Percentiles rank a stretch among this genome's conserved stretches.
Evolutionary conservation across 2,113 vertebrate species (phyloP).

Genomic region (Ochotona curzoniae): DNA sequence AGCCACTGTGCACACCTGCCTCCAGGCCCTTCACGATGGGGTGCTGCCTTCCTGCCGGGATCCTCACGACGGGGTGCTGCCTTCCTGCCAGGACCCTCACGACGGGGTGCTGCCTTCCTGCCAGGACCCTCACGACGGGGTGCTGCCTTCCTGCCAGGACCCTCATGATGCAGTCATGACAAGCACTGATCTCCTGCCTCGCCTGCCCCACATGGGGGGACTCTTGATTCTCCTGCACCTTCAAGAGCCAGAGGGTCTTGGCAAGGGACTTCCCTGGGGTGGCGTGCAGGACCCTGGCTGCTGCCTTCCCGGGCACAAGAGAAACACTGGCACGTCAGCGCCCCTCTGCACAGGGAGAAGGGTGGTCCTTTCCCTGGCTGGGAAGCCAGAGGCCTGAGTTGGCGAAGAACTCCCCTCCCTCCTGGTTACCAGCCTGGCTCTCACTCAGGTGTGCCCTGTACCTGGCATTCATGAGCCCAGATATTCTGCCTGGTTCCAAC

Average conservation of each 20-base stretch:
- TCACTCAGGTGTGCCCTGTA: accelerated
- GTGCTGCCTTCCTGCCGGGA: accelerated
- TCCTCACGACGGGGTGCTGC: no score
- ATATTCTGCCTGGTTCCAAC: accelerated
- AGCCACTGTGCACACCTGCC: background rate
- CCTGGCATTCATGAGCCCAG: accelerated
- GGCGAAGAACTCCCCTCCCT: background rate
- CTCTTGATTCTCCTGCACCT: no score
- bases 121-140: background rate
- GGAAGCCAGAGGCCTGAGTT: no score
- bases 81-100: background rate
- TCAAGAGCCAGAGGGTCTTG: background rate
- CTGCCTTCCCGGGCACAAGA: no score
- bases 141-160: background rate
- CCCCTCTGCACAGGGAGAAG: background rate
- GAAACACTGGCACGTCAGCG: accelerated
- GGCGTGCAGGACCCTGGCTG: background rate
- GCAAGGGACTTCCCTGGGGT: background rate
- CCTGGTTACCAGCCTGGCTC: accelerated
- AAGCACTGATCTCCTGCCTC: background rate
- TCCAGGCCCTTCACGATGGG: background rate
- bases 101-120: no score
- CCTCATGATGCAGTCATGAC: no score
- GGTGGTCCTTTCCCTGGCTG: no score
- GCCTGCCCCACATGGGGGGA: background rate